Conservation (phyloP, 2,113 vertebrate genomes). For the Actenoides hombroni region DNA sequence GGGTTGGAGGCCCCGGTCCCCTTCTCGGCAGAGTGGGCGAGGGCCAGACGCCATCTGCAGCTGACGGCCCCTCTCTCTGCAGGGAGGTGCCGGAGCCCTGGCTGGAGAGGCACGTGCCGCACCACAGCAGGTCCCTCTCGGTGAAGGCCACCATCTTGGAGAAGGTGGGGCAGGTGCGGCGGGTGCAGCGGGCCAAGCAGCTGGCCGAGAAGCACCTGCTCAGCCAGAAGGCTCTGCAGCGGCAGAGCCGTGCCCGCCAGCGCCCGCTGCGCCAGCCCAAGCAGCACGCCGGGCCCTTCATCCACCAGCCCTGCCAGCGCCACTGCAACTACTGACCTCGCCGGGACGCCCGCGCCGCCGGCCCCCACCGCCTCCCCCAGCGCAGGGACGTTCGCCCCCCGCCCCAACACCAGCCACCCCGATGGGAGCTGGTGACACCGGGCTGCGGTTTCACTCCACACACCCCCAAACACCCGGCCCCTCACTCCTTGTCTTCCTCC, state of each 20-base stretch:
- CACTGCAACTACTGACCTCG: conserved; percentile 88
- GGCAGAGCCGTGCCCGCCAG: conserved; percentile 90
- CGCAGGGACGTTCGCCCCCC: neutral
- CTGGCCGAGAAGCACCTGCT: conserved; percentile 84
- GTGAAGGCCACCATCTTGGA: conserved; percentile 82
- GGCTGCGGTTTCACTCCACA: neutral
- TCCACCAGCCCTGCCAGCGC: conserved; percentile 94
- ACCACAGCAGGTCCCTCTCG: conserved; percentile 71
- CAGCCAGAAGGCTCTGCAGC: conserved; percentile 86
- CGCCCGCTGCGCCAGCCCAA: conserved; percentile 79
- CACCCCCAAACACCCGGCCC: neutral
- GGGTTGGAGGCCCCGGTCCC: accelerated
- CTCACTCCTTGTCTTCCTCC: neutral
- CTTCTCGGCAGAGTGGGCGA: accelerated
- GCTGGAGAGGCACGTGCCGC: conserved; percentile 64
- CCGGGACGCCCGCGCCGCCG: neutral
- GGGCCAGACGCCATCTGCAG: accelerated
- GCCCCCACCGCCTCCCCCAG: neutral
- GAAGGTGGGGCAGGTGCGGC: conserved; percentile 85
- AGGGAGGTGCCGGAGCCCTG: conserved; percentile 74
- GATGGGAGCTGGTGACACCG: neutral
- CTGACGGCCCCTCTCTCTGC: neutral
- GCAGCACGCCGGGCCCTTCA: conserved; percentile 77
- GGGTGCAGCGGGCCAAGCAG: conserved; percentile 88
- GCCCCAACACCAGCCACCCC: neutral